These are phyloP conservation scores for Campopleginae sp. DNA, from an alignment of 2,888 invertebrate genomes.

Conservation along the genomic window DNA sequence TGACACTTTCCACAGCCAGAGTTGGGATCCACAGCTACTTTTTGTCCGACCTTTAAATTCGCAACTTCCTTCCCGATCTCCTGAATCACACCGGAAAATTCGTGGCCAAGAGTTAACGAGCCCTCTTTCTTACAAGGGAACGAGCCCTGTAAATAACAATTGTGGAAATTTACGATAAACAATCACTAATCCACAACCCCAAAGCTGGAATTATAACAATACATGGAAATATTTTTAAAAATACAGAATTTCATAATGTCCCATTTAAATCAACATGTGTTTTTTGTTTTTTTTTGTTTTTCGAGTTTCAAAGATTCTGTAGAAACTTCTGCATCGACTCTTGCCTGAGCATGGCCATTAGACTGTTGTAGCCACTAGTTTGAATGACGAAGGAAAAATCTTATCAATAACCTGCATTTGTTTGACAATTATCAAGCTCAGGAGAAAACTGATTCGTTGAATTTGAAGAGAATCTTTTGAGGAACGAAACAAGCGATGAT, in stretches of 20 bases:
- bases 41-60: slow-evolving; percentile 87
- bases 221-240: no score
- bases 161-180: not conserved
- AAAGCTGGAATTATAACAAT: not conserved
- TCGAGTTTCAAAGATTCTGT: no score
- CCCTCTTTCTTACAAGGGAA: slow-evolving; percentile 87
- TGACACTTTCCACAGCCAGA: slow-evolving; percentile 87
- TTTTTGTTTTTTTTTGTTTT: no score
- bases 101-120: slow-evolving; percentile 88
- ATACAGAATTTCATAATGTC: no score
- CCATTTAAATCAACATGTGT: no score
- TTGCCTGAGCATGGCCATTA: no score
- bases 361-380: no score
- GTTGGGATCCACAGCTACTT: slow-evolving; percentile 89
- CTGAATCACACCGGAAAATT: slow-evolving; percentile 88
- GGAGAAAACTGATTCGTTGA: not conserved
- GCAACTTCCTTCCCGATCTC: slow-evolving; percentile 86
- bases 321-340: no score
- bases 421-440: no score
- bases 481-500: not conserved
- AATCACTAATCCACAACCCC: not conserved
- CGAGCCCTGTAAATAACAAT: slow-evolving; percentile 85
- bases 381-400: no score
- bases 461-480: not conserved
- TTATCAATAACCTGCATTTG: no score